Evolutionary conservation across 1,140 invertebrate genomes (phyloP), one percentile per base, ranked within the genome.

Genomic region (Pentalonia nigronervosa): DNA sequence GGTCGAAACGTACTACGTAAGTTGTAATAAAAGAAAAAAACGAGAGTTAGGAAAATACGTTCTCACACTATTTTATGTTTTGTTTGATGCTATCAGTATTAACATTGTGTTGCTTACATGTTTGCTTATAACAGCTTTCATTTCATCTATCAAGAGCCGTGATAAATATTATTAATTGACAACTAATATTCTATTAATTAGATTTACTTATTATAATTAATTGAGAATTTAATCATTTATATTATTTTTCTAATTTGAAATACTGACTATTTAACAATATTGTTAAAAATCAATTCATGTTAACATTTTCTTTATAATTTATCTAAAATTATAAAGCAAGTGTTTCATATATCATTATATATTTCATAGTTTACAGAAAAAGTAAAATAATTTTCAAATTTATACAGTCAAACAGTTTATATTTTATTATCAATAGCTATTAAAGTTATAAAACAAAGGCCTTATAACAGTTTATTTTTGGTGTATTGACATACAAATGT

Each of bases 1-100:
- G 97, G 97, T 95, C 96, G 97, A 96, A 97, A 97, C 96, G 96
- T 96, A 95, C 97, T 97, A 96, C 96, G 97, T 97, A 97, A 97
- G 97, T 97, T 95, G 94, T 95, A 92, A 60, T 90, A 56, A 90
- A 90, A 41, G 41, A 45, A 34, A 90, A 90, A 67, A 90, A 67
- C 47, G 56, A 60, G 36, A n/a, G 34, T 56, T 34, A 60, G 56
- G 53, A 60, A 67, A 45, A 90, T 30, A 34, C 25, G 36, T 25
- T 45, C 20, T 67, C 30, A 30, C 25, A 2, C 23, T 90, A 53
- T 56, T 67, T 88, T 90, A 30, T 90, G 7, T 7, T 90, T 67
- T 60, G 36, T 36, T 90, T 90, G 60, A 41, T 56, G 53, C 25
- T 60, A 90, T 60, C 23, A 67, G 11, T 90, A n/a, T 90, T 90